Percentiles rank a stretch among this genome's conserved stretches.
Conservation (phyloP, 2,888 invertebrate genomes). For the Tortricodes alternella region DNA sequence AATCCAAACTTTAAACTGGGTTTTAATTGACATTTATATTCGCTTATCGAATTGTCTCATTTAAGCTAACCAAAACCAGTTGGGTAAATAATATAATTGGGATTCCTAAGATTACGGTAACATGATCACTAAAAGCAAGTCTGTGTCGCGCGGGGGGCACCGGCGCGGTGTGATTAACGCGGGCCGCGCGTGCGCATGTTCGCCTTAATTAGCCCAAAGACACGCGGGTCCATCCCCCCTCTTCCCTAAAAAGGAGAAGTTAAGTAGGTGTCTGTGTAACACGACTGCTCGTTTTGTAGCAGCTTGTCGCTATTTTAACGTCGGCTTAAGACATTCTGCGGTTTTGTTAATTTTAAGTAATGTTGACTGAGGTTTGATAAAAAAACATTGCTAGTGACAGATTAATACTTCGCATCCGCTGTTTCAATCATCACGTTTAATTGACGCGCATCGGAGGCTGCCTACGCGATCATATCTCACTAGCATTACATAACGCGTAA, state of each 20-base stretch:
- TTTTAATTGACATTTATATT: conserved; percentile 29
- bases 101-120: conserved; percentile 74
- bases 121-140: conserved; percentile 46
- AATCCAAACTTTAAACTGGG: background rate
- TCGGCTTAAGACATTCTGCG: background rate
- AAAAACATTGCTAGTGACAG: conserved; percentile 34
- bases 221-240: conserved; percentile 33
- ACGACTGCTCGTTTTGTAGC: conserved; percentile 3
- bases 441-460: conserved; percentile 51
- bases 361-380: background rate
- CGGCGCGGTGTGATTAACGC: conserved; percentile 35
- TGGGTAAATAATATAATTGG: conserved; percentile 51
- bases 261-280: conserved; percentile 19
- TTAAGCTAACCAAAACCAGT: conserved; percentile 13
- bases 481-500: conserved; percentile 61
- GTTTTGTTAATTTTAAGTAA: background rate
- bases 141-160: conserved; percentile 28
- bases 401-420: conserved; percentile 51
- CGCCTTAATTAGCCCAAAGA: conserved; percentile 38
- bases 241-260: conserved; percentile 33
- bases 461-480: conserved; percentile 55
- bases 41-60: conserved; percentile 20
- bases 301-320: conserved; percentile 1
- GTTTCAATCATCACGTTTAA: conserved; percentile 48
- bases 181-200: conserved; percentile 35